Base-by-base conservation (phyloP, 2,113 vertebrate genomes). In the Mohoua ochrocephala region DNA sequence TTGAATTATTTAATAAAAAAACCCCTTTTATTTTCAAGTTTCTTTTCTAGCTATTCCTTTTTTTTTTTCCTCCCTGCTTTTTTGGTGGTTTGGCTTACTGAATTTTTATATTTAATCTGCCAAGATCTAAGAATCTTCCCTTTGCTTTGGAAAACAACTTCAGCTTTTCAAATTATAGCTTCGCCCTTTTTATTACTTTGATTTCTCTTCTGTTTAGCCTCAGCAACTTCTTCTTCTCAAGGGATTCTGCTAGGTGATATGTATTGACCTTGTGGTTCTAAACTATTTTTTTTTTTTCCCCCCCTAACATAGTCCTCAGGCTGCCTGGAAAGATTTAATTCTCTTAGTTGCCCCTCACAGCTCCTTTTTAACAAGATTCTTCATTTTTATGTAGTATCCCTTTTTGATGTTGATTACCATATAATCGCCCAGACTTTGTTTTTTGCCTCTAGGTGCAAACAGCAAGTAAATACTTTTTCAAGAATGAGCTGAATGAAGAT, bases 341-440 rank as follows among this genome's bases (percentile, higher is more conserved):
- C 61, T 76, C 70, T 89, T 60, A 64, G 57, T 52, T 87, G 49
- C 17, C 53, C 41, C 61, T 64, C 87, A 68, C 42, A 52, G 21
- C 52, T 90, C 49, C 14, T 82, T 75, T 89, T 87, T 41, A 82
- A 91, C 41, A 85, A 53, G 81, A 68, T 68, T 76, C 30, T 75
- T 85, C 1, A 0, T 24, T 64, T 89, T 87, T 87, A 85, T 64
- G 41, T 60, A 68, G 57, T n/a, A 75, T 61, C 23, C 6, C 21
- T 82, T 93, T 96, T 90, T 91, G 95, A 94, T 76, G 92, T 78
- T 94, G 61, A 93, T 91, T 85, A 90, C 84, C 70, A 90, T 93
- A 79, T 82, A 93, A 93, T 91, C 91, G 61, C 37, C 41, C 44
- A 63, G 33, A 64, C 19, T 57, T 77, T 4, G 2, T 27, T 59